phyloP scores from a whole-genome alignment of 1,140 invertebrate species.

The Planococcus citri region DNA sequence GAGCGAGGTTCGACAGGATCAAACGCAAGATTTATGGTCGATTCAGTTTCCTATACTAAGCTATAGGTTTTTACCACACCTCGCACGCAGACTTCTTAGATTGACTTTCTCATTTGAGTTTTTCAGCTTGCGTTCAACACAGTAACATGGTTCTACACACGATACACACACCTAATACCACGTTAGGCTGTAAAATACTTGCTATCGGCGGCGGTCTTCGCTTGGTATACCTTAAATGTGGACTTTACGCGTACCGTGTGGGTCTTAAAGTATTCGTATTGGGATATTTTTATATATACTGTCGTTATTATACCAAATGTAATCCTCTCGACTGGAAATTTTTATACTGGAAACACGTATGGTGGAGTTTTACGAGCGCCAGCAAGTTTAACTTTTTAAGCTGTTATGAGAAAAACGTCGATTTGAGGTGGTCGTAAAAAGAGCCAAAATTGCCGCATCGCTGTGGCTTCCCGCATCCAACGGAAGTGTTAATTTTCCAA shows the following conservation, averaged over 20 bases:
- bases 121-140: background rate
- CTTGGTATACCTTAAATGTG: background rate
- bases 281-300: background rate
- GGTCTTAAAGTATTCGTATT: background rate
- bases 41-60: slow-evolving; percentile 6
- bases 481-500: background rate
- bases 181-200: background rate
- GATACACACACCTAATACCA: background rate
- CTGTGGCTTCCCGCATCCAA: background rate
- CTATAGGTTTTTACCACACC: background rate
- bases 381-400: background rate
- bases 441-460: background rate
- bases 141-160: background rate
- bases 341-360: background rate
- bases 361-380: background rate
- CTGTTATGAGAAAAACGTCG: background rate
- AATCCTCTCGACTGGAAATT: background rate
- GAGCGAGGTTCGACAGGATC: slow-evolving; percentile 17
- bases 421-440: background rate
- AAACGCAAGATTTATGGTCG: slow-evolving; percentile 16
- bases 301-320: slow-evolving; percentile 7
- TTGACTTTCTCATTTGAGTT: background rate
- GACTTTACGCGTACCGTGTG: background rate
- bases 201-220: background rate
- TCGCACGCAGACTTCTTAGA: background rate